Evolutionary conservation across 2,888 invertebrate genomes (phyloP), one percentile per base, ranked within the genome.

Genomic region (Microplitis deprimator): DNA sequence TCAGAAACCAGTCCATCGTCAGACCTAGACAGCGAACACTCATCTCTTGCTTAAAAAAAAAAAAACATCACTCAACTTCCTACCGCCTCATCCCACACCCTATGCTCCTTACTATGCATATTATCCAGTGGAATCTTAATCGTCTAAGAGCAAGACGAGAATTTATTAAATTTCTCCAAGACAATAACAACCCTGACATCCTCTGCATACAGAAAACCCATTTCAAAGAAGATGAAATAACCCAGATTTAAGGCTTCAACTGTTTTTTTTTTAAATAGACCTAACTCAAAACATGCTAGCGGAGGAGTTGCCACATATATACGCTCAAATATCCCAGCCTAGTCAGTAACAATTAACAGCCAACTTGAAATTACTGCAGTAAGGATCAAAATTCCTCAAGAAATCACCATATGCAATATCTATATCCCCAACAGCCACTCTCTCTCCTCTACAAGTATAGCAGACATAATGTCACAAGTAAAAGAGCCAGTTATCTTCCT

Each of bases 261-360:
- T 68, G n/a, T 13, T 70, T 68, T n/a, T n/a, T 79, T 79, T 73
- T 78, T 78, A 29, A 70, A 77, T 68, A 5, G n/a, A 41, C 65
- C 59, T 60, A 40, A 72, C 4, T 2, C 6, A 8, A 10, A 41
- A 8, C 74, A 75, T 16, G 80, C 80, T 4, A 77, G 78, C 29
- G 82, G 82, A 10, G 80, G 79, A 1, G 81, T 81, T 1, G 73
- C 76, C 7, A 83, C 75, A 0, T 76, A 78, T 17, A n/a, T 78
- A 6, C 60, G 74, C 10, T 76, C 77, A 38, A 72, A 70, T 60
- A 70, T 73, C 6, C 50, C 73, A 5, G 62, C 10, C 20, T 68
- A 79, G 77, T 17, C 8, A 7, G 5, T 82, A 1, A 29, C 67
- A 5, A 73, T 79, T 1, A 41, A 77, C 6, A 8, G 81, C 0